Evolutionary conservation across 2,888 invertebrate genomes (phyloP).

Genomic region (Microdon myrmicae): DNA sequence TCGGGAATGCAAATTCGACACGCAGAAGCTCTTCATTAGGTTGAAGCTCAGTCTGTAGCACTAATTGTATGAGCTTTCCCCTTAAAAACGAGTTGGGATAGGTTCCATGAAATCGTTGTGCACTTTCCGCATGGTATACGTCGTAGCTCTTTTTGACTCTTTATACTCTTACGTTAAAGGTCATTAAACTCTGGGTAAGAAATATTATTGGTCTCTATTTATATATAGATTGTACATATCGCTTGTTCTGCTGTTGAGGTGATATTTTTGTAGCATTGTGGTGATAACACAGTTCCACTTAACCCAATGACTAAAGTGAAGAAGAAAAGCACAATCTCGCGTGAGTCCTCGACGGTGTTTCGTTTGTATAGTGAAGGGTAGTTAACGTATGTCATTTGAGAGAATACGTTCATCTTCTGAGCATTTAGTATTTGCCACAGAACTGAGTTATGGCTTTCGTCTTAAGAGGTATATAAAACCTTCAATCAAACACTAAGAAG

Average conservation of each 20-base stretch:
- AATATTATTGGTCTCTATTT: no score
- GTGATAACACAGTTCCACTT: constrained; percentile 34
- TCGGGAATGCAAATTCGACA: constrained; percentile 14
- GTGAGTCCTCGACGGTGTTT: no score
- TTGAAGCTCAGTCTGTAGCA: constrained; percentile 35
- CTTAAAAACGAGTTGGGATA: constrained; percentile 42
- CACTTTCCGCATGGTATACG: constrained; percentile 4
- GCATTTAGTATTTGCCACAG: no score
- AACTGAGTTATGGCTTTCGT: no score
- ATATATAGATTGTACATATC: no score
- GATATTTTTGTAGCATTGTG: no score
- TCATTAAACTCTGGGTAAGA: constrained; percentile 66
- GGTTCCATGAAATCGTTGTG: constrained; percentile 35
- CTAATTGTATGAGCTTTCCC: constrained; percentile 30
- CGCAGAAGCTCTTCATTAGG: constrained; percentile 16
- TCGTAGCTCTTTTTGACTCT: constrained; percentile 59
- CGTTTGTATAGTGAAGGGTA: no score
- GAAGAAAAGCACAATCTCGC: constrained; percentile 8
- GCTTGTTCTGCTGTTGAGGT: constrained; percentile 14
- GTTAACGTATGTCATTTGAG: no score
- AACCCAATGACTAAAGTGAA: constrained; percentile 44
- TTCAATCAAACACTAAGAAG: no score
- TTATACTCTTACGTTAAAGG: constrained; percentile 63
- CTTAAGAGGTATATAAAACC: no score
- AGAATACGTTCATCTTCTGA: no score